Evolutionary conservation across 2,888 invertebrate genomes (phyloP).

Genomic region (Melanargia galathea): DNA sequence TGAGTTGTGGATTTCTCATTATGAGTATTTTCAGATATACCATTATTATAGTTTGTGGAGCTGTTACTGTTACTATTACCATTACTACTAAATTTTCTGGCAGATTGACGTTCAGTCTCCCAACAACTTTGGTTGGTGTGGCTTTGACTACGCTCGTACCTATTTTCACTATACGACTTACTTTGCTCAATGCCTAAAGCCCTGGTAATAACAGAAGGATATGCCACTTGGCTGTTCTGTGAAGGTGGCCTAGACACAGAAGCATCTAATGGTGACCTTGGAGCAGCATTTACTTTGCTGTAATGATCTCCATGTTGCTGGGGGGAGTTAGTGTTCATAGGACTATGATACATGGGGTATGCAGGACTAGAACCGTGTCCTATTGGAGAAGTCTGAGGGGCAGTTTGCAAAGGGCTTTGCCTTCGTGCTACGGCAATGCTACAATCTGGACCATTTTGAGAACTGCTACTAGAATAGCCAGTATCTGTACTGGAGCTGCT

Average conservation of each 20-base stretch:
- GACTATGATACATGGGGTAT: conserved; percentile 93
- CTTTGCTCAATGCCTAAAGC: conserved; percentile 85
- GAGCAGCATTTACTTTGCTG: conserved; percentile 78
- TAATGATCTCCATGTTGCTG: conserved; percentile 84
- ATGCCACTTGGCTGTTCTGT: conserved; percentile 85
- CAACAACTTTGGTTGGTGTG: conserved; percentile 80
- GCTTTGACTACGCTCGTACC: conserved; percentile 79
- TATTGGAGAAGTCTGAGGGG: conserved; percentile 87
- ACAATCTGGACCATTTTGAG: conserved; percentile 86
- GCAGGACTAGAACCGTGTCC: conserved; percentile 90
- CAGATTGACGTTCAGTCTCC: conserved; percentile 79
- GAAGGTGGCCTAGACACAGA: conserved; percentile 85
- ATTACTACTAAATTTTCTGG: conserved; percentile 77
- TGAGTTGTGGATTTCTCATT: conserved; percentile 70
- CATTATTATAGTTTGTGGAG: conserved; percentile 68
- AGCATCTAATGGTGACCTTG: conserved; percentile 87
- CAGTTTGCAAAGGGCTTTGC: conserved; percentile 86
- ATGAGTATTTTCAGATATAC: conserved; percentile 74
- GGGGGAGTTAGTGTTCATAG: conserved; percentile 89
- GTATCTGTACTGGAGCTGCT: conserved; percentile 84
- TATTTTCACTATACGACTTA: conserved; percentile 75
- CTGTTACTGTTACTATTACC: conserved; percentile 69
- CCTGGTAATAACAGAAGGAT: conserved; percentile 91
- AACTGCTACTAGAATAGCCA: conserved; percentile 83
- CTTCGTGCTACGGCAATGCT: conserved; percentile 85